phyloP scores from a whole-genome alignment of 1,140 invertebrate genomes.

The Pogonognathellus flavescens region DNA sequence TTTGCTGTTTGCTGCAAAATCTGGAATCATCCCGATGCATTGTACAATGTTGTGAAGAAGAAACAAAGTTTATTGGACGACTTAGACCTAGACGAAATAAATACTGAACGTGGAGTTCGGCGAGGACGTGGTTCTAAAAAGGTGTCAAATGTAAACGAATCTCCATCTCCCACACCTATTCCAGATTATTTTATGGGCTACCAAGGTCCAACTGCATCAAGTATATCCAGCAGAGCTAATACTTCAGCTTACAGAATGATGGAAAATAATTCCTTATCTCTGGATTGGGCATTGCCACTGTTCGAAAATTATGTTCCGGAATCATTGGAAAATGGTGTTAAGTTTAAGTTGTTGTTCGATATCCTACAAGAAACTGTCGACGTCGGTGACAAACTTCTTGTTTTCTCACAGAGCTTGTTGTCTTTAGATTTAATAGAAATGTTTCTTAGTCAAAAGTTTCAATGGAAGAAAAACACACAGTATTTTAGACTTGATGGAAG shows the following conservation, averaged over 20 bases:
- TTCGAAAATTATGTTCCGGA: constrained; percentile 89
- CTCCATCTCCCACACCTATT: constrained; percentile 5
- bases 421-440: constrained; percentile 98
- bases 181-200: constrained; percentile 26
- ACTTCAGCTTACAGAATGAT: constrained; percentile 38
- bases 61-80: constrained; percentile 75
- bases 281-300: constrained; percentile 79
- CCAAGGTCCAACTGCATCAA: not conserved
- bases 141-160: constrained; percentile 15
- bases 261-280: constrained; percentile 55
- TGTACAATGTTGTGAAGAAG: constrained; percentile 66
- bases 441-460: constrained; percentile 82
- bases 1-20: constrained; percentile 99
- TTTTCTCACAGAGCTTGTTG: constrained; percentile 95
- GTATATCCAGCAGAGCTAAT: not conserved
- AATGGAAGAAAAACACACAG: constrained; percentile 62
- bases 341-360: constrained; percentile 94
- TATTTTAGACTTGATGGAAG: constrained; percentile 88
- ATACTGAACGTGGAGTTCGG: constrained; percentile 70
- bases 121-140: constrained; percentile 16
- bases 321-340: constrained; percentile 92
- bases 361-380: constrained; percentile 91
- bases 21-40: constrained; percentile 75
- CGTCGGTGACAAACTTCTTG: constrained; percentile 90
- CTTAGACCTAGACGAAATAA: constrained; percentile 87